Evolutionary conservation across 1,140 invertebrate species (phyloP).

Genomic region (Heliconius hewitsoni): DNA sequence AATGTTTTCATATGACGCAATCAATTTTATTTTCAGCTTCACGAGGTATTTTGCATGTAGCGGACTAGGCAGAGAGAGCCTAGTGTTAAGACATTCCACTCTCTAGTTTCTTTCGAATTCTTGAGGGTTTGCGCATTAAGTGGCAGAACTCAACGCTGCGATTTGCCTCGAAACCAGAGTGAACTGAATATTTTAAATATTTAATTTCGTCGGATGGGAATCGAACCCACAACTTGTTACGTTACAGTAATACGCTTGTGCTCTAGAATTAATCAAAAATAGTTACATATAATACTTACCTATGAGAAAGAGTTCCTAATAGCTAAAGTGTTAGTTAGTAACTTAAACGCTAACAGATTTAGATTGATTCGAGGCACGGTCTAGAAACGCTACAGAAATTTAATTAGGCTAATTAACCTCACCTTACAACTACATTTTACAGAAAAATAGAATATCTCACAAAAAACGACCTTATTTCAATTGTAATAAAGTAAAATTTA

Average conservation of each 20-base stretch:
- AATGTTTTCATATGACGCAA: neutral
- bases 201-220: no score
- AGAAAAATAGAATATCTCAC: constrained; percentile 23
- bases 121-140: no score
- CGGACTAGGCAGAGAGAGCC: no score
- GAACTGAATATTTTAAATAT: no score
- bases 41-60: no score
- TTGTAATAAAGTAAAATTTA: constrained; percentile 6
- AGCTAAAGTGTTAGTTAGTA: constrained; percentile 21
- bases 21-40: no score
- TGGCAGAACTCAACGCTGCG: no score
- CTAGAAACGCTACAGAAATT: constrained; percentile 29
- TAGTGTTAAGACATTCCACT: no score
- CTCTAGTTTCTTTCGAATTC: no score
- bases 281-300: neutral
- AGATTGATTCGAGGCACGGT: constrained; percentile 31
- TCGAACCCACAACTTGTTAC: no score
- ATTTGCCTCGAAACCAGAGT: no score
- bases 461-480: constrained; percentile 1
- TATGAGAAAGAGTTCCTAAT: neutral
- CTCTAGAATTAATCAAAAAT: neutral
- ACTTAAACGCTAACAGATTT: constrained; percentile 30
- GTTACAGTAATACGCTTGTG: no score
- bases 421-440: constrained; percentile 32
- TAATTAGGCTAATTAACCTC: constrained; percentile 30